These are phyloP conservation scores for Pilophorus perplexus DNA, from an alignment of 2,888 invertebrate genomes.

Conservation along the genomic window DNA sequence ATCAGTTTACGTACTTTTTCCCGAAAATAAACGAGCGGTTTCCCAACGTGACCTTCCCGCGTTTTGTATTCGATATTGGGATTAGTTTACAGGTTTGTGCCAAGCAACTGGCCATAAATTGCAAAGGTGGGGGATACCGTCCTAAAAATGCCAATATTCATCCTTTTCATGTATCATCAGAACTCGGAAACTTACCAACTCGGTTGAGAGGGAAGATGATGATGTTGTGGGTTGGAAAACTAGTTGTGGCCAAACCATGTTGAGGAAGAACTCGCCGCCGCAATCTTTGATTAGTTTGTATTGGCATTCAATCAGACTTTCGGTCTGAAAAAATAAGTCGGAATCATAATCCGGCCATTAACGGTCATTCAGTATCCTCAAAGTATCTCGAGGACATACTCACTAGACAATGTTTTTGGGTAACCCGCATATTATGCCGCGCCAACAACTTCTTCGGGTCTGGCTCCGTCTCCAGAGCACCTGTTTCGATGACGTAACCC, in stretches of 20 bases:
- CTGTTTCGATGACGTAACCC: constrained; percentile 5
- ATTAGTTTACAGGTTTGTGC: too few relatives aligned
- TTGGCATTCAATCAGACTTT: background rate
- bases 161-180: too few relatives aligned
- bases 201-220: constrained; percentile 7
- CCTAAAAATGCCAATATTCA: too few relatives aligned
- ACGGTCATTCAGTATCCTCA: background rate
- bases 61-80: too few relatives aligned
- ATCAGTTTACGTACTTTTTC: too few relatives aligned
- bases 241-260: background rate
- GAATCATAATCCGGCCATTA: background rate
- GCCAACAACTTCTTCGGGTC: background rate
- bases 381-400: background rate
- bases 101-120: too few relatives aligned
- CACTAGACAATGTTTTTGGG: background rate
- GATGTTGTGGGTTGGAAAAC: background rate
- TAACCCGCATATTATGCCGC: background rate
- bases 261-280: background rate
- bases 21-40: too few relatives aligned
- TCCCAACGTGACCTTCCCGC: too few relatives aligned
- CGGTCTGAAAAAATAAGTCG: background rate
- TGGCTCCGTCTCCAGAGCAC: background rate
- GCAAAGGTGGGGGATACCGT: too few relatives aligned
- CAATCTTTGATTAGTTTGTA: background rate
- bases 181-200: too few relatives aligned